Base-by-base conservation (phyloP, 2,113 vertebrate genomes). In the Syrrhaptes paradoxus region DNA sequence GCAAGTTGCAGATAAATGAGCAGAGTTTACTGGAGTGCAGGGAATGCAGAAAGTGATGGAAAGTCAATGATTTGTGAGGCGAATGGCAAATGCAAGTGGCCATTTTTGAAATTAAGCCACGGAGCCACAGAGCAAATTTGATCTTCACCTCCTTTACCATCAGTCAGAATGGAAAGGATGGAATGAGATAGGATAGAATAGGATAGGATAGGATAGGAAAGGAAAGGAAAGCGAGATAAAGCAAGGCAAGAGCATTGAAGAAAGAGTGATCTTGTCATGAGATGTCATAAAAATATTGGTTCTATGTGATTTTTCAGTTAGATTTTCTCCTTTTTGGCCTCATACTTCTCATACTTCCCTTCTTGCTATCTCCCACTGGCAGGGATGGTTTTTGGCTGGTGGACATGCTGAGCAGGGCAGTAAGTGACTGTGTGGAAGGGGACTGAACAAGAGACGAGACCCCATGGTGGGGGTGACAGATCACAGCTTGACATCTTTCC, bases 1-100 rank as follows among this genome's bases (percentile, higher is more conserved):
- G 93, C 59, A 85, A 93, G 94, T 95, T 95, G 81, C 74, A 96
- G 96, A 97, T 90, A 97, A 97, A 97, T 92, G 92, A 94, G 80
- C 41, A 29, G 92, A 93, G 95, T 93, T 97, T 94, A 78, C 85
- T 61, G 3, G 57, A 90, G 71, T 95, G 92, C 61, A 52, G 80
- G 80, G 95, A 97, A 92, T 59, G 87, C 10, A 20, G 87, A 52
- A 95, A 67, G 92, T 76, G n/a, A 55, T 1, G 9, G 73, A 12
- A 75, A 90, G 90, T 19, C 38, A 45, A 17, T 46, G 89, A 75
- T 80, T 95, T 84, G 73, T 94, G 96, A 97, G 73, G 79, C 45
- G 90, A 96, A 95, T 70, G 49, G 79, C 57, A 89, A 93, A 73
- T 19, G 65, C 41, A 87, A 61, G 24, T 8, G 36, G 17, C 5